Percentiles rank a stretch among this genome's conserved stretches.
Conservation (phyloP, 2,797 vertebrate genomes). For the Sebastes cheni region DNA sequence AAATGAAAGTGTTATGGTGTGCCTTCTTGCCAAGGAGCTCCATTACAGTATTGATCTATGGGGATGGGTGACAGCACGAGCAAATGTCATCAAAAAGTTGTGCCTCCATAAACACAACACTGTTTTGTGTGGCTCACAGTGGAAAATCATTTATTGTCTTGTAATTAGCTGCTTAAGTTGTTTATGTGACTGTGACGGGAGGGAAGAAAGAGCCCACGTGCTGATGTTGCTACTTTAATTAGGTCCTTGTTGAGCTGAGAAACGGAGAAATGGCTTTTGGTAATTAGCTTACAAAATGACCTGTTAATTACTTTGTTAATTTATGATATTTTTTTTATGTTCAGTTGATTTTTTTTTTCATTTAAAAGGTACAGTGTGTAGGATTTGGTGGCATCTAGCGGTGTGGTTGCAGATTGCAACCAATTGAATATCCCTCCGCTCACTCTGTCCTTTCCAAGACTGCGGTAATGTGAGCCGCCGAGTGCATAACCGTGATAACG, state of each 20-base stretch:
- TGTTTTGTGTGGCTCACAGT: conserved; percentile 10
- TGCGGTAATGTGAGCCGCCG: too few species aligned
- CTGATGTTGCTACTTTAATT: conserved; percentile 62
- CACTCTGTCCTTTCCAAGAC: too few species aligned
- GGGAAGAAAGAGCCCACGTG: conserved; percentile 17
- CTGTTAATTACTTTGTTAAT: conserved; percentile 25
- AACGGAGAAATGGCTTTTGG: conserved; percentile 27
- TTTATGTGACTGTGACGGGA: conserved; percentile 40
- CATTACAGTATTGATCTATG: conserved; percentile 58
- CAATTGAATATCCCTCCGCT: too few species aligned
- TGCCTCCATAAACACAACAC: conserved; percentile 29
- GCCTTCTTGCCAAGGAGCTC: conserved; percentile 22
- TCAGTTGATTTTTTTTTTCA: not conserved
- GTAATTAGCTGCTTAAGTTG: conserved; percentile 62
- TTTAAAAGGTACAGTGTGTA: not conserved
- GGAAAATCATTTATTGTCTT: conserved; percentile 47
- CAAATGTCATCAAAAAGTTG: conserved; percentile 52
- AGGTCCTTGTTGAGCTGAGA: conserved; percentile 34
- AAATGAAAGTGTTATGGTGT: conserved; percentile 46
- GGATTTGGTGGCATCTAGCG: too few species aligned
- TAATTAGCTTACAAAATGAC: conserved; percentile 36
- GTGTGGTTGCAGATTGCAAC: too few species aligned
- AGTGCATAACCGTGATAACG: too few species aligned
- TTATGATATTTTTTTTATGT: not conserved
- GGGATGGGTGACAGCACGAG: conserved; percentile 43